phyloP scores from a whole-genome alignment of 2,888 invertebrate genomes.

The Chrysodeixis includens region DNA sequence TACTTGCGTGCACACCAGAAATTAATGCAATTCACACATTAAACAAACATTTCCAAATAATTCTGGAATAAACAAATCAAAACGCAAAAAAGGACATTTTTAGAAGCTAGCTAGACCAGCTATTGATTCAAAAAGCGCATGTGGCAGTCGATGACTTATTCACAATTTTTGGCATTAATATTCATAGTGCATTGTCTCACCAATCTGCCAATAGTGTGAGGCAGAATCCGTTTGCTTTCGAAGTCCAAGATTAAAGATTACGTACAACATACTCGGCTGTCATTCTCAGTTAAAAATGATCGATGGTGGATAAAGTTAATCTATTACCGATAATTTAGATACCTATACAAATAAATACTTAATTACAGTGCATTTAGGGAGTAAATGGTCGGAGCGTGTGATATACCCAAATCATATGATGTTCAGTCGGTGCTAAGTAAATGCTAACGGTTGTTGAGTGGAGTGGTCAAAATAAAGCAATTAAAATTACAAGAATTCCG shows the following conservation, averaged over 20 bases:
- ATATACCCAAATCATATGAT: constrained; percentile 5
- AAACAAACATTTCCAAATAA: too few species aligned
- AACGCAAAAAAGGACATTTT: background rate
- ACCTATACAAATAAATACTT: background rate
- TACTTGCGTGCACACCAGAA: too few species aligned
- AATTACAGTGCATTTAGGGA: background rate
- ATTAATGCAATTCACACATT: too few species aligned
- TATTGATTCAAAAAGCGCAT: background rate
- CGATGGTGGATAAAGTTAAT: constrained; percentile 51
- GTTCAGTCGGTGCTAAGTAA: background rate
- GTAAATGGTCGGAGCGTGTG: constrained; percentile 18
- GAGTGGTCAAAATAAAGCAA: background rate
- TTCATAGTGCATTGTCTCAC: background rate
- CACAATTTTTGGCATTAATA: background rate
- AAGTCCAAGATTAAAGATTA: background rate
- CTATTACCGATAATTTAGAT: constrained; percentile 23
- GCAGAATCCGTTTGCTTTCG: background rate
- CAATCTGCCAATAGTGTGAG: background rate
- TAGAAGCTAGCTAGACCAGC: too few species aligned
- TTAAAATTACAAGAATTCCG: constrained; percentile 58
- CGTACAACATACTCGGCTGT: constrained; percentile 7
- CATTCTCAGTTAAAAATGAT: constrained; percentile 43
- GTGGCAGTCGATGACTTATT: background rate
- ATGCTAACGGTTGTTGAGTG: background rate
- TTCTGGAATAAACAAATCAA: too few species aligned